Conservation (phyloP, 35 echinoderm and acorn worm genomes). For the Chiridota heheva region DNA sequence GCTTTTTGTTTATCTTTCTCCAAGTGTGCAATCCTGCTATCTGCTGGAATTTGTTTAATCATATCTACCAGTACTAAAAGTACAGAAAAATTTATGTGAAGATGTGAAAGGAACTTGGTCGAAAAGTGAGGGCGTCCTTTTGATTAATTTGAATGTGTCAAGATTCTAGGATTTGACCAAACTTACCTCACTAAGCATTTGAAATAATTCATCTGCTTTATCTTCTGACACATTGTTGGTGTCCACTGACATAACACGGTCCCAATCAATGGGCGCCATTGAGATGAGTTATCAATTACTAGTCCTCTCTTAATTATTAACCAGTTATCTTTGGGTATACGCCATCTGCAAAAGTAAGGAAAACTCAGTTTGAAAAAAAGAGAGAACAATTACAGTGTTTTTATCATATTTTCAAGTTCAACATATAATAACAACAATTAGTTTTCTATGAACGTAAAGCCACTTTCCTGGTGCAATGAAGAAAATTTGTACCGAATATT, state of each 20-base stretch:
- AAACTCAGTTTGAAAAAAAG: no score
- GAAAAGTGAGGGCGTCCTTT: background rate
- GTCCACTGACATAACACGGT: slow-evolving; percentile 66
- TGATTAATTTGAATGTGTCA: background rate
- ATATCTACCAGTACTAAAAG: background rate
- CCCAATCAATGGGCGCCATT: slow-evolving; percentile 93
- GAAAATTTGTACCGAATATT: no score
- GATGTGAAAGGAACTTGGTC: background rate
- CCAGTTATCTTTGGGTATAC: no score
- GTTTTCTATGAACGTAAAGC: no score
- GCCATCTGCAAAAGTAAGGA: no score
- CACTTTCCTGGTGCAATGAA: no score
- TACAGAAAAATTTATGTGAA: background rate
- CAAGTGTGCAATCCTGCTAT: background rate
- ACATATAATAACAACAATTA: no score
- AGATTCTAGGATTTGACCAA: background rate
- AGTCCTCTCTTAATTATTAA: no score
- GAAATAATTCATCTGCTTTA: slow-evolving; percentile 62
- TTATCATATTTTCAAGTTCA: no score
- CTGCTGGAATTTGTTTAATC: background rate
- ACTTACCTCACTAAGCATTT: slow-evolving; percentile 66
- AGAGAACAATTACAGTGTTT: no score
- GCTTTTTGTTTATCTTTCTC: background rate
- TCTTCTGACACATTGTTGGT: slow-evolving; percentile 55
- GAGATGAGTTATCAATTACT: no score